phyloP scores from a whole-genome alignment of 1,140 invertebrate genomes.

The Zaprionus camerounensis region DNA sequence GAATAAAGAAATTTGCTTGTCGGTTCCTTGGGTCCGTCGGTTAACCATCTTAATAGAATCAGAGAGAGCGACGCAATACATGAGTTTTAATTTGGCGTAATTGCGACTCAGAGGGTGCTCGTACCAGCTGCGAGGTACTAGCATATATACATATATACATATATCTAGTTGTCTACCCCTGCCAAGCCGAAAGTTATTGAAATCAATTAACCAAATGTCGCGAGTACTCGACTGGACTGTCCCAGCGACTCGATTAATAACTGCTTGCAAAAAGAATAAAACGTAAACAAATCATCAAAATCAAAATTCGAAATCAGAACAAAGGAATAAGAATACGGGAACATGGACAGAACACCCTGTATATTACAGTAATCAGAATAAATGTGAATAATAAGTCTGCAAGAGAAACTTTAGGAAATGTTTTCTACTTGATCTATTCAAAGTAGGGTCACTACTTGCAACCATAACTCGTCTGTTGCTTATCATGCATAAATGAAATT shows the following conservation, averaged over 20 bases:
- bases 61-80: conserved; percentile 74
- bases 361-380: not conserved
- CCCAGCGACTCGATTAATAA: conserved; percentile 61
- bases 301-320: conserved; percentile 55
- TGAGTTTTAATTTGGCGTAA: conserved; percentile 76
- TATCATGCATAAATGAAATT: not conserved
- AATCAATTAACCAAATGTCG: conserved; percentile 79
- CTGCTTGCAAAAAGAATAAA: conserved; percentile 52
- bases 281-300: conserved; percentile 47
- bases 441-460: not conserved
- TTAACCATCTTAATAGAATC: conserved; percentile 79
- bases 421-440: too few species aligned
- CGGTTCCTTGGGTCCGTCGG: conserved; percentile 29
- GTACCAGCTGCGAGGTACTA: not conserved
- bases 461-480: not conserved
- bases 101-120: conserved; percentile 39
- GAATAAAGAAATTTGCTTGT: conserved; percentile 50
- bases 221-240: conserved; percentile 66
- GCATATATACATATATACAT: not conserved
- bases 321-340: not conserved
- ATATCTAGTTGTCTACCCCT: conserved; percentile 1
- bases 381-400: too few species aligned
- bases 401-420: too few species aligned
- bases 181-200: conserved; percentile 30
- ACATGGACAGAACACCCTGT: not conserved